Evolutionary conservation across 2,113 vertebrate genomes (phyloP), one percentile per base, ranked within the genome.

Genomic region (Gadus chalcogrammus): DNA sequence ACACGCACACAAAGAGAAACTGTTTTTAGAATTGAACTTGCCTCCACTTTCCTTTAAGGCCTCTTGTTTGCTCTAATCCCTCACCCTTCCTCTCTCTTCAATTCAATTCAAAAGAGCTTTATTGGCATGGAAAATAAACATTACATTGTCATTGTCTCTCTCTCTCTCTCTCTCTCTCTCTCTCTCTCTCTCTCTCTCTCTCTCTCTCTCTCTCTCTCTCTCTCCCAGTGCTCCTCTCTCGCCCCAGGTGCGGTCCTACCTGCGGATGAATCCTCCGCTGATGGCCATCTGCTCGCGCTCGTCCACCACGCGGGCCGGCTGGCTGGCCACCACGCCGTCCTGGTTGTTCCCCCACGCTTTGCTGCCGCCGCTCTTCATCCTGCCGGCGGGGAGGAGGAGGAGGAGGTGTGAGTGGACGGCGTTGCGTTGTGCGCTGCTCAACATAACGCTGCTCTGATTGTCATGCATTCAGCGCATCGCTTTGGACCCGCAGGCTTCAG

Each of bases 281-380:
- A 99, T 99, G 87, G 97, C 96, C 97, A 99, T 99, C 94, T 99
- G 97, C 94, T 99, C 97, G 35, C 97, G 95, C 81, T 99, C 97
- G 58, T 99, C 97, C 88, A 99, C 95, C 4, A 99, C 97, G 35
- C 97, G 96, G 83, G 97, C 97, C 9, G 97, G 97, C 92, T 99
- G 97, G 91, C 97, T 99, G 89, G 96, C 96, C 88, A 99, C 96
- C 74, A 99, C 97, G 4, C 97, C 97, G 48, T 99, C 97, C 91
- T 99, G 97, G 87, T 99, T 99, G 91, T 99, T 99, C 78, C 97
- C 97, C 97, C 97, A 99, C 87, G 97, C 97, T 93, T 99, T 93
- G 82, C 92, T 98, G 91, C 94, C 95, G 0, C 97, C 97, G 81
- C 96, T 96, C 93, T 99, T 98, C 93, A 99, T 97, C 94, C 97